Evolutionary conservation across 2,888 invertebrate species (phyloP).

Genomic region (Melanostoma scalare): DNA sequence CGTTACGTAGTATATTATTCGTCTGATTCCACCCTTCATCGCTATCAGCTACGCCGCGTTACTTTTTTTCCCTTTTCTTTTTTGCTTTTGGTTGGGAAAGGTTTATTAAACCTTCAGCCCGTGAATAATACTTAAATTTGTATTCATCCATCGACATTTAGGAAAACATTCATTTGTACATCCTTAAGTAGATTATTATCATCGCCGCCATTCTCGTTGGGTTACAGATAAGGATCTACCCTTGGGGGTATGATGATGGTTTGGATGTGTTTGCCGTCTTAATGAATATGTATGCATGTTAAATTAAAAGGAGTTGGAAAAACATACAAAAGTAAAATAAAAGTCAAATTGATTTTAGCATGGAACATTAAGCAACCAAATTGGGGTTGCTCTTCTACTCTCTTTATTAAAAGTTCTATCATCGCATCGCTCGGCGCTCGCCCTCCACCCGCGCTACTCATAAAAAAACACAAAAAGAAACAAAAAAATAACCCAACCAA

Average conservation of each 20-base stretch:
- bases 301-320: conserved; percentile 53
- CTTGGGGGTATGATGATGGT: background rate
- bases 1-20: background rate
- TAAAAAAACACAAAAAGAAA: conserved; percentile 1
- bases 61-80: background rate
- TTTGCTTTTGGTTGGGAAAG: background rate
- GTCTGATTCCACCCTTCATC: conserved; percentile 30
- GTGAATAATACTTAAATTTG: conserved; percentile 63
- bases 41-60: conserved; percentile 15
- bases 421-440: no score
- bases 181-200: conserved; percentile 63
- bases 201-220: conserved; percentile 45
- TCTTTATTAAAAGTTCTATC: conserved; percentile 10
- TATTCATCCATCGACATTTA: conserved; percentile 67
- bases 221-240: conserved; percentile 46
- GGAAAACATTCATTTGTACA: conserved; percentile 64
- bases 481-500: conserved; percentile 18
- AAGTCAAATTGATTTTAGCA: conserved; percentile 55
- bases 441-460: no score
- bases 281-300: conserved; percentile 24
- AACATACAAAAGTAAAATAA: conserved; percentile 50
- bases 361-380: conserved; percentile 46
- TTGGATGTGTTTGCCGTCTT: conserved; percentile 18
- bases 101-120: conserved; percentile 43
- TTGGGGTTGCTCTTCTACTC: conserved; percentile 38